Evolutionary conservation across 1,140 invertebrate genomes (phyloP).

Genomic region (Bombus soroeensis): DNA sequence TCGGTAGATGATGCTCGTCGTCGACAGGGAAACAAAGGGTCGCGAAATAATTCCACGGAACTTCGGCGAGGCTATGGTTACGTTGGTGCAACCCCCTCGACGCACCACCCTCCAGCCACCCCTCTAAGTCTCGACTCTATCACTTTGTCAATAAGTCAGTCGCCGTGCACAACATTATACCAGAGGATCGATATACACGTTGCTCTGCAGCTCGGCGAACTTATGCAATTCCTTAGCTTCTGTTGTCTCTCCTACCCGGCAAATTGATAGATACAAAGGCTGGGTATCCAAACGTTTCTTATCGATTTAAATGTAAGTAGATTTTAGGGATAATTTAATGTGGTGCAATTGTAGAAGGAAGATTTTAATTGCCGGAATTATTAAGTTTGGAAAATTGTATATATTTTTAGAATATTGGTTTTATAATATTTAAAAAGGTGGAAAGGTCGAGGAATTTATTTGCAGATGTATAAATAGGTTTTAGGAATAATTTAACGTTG

Average conservation of each 20-base stretch:
- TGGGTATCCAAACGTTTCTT: not conserved
- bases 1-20: not conserved
- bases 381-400: not conserved
- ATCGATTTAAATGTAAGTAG: not conserved
- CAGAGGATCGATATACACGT: constrained; percentile 12
- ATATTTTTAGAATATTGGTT: not conserved
- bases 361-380: no score
- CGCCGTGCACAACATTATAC: constrained; percentile 10
- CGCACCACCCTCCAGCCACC: not conserved
- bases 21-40: not conserved
- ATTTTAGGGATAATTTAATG: not conserved
- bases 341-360: no score
- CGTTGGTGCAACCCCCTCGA: not conserved
- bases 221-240: not conserved
- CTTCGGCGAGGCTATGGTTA: not conserved
- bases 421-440: no score
- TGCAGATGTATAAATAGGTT: no score
- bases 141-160: constrained; percentile 26
- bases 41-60: constrained; percentile 12
- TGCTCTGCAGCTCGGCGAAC: not conserved
- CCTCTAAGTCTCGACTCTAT: constrained; percentile 1
- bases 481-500: no score
- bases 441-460: no score
- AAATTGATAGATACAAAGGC: not conserved
- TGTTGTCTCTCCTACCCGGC: not conserved